A percentile compares a stretch with the other conserved stretches of the same genome.
phyloP scores from a whole-genome alignment of 2,797 vertebrate genomes.

The Pipistrellus kuhlii region DNA sequence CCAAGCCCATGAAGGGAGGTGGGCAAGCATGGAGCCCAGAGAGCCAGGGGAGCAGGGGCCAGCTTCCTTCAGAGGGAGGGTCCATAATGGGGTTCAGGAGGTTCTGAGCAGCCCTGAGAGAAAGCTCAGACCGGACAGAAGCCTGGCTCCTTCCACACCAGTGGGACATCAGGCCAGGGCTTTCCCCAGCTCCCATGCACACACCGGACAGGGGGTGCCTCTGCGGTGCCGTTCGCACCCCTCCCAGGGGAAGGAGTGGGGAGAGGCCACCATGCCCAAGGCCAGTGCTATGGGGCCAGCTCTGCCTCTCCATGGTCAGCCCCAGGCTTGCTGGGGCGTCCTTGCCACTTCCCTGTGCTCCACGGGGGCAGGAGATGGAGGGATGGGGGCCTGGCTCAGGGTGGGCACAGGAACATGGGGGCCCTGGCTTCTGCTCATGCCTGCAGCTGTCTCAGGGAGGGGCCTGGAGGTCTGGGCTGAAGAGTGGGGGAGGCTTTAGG shows the following conservation, averaged over 20 bases:
- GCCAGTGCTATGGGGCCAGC: not conserved
- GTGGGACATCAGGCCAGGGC: not conserved
- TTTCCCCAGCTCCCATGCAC: not conserved
- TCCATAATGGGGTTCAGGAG: too few species aligned
- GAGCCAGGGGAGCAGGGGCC: not conserved
- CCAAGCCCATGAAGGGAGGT: not conserved
- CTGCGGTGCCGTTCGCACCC: not conserved
- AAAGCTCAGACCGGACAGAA: not conserved
- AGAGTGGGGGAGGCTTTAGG: not conserved
- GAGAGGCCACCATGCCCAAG: not conserved
- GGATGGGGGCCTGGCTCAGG: not conserved
- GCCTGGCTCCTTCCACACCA: not conserved
- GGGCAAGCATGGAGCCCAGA: not conserved
- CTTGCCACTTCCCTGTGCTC: not conserved
- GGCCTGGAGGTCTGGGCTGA: not conserved
- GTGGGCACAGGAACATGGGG: not conserved
- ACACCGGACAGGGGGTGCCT: too few species aligned
- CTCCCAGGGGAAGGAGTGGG: not conserved
- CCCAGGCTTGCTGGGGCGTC: not conserved
- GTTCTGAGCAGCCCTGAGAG: not conserved
- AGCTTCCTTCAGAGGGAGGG: not conserved
- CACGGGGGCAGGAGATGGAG: too few species aligned
- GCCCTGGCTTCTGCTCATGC: not conserved
- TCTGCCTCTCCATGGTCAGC: fast-evolving
- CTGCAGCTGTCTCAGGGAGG: not conserved